Conservation (phyloP, 2,113 vertebrate genomes). For the Athene noctua region DNA sequence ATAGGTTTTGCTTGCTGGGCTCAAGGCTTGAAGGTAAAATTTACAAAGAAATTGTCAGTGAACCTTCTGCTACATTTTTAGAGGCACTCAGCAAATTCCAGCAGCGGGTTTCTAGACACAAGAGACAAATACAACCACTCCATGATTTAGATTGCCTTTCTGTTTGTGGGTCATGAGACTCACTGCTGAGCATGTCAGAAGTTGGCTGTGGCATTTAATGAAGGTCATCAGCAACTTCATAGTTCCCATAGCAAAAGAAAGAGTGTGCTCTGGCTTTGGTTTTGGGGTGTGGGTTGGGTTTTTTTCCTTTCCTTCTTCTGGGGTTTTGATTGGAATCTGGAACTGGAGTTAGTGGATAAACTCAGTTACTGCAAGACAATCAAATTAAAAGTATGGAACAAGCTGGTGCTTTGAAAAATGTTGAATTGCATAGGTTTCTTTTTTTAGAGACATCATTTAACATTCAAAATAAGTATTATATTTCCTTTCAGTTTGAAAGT, state of each 20-base stretch:
- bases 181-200: constrained; percentile 6
- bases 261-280: not conserved
- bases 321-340: not conserved
- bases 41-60: constrained; percentile 5
- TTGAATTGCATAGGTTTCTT: not conserved
- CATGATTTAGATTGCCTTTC: constrained; percentile 14
- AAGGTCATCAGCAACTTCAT: constrained; percentile 2
- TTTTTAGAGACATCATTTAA: not conserved
- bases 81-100: constrained; percentile 51
- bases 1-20: not conserved
- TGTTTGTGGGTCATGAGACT: constrained; percentile 15
- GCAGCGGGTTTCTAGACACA: not conserved
- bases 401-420: not conserved
- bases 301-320: not conserved
- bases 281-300: accelerated
- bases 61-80: constrained; percentile 41
- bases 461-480: constrained; percentile 22
- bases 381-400: not conserved
- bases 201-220: constrained; percentile 29
- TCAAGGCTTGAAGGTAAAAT: constrained; percentile 31
- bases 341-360: not conserved
- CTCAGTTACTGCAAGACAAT: not conserved
- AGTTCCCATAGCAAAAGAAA: constrained; percentile 33
- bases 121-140: constrained; percentile 18
- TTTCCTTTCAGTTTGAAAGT: constrained; percentile 24